Conservation (phyloP, 2,113 vertebrate genomes). For the Urocitellus parryii region DNA sequence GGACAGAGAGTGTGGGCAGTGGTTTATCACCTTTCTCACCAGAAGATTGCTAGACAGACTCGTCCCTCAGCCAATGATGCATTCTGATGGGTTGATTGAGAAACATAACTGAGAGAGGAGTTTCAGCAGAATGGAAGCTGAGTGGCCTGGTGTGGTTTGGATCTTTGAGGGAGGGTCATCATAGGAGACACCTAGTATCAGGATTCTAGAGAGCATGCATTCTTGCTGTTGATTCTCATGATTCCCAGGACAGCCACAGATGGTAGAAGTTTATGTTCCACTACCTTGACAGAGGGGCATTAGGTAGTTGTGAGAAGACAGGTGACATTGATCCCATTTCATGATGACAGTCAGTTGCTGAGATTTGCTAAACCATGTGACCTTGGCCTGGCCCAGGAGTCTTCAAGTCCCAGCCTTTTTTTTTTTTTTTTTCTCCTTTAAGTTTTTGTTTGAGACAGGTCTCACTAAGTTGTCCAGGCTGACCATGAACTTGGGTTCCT, state of each 20-base stretch:
- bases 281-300: background rate
- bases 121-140: background rate
- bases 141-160: background rate
- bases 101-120: background rate
- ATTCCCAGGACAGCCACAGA: background rate
- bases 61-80: background rate
- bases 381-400: background rate
- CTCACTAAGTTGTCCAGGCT: background rate
- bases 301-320: background rate
- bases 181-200: fast-evolving
- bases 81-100: background rate
- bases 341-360: background rate
- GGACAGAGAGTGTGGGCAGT: background rate
- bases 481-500: background rate
- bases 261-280: background rate
- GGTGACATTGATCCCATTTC: background rate
- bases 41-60: background rate
- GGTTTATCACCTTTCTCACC: background rate
- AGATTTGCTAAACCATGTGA: background rate
- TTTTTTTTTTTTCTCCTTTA: background rate
- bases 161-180: background rate
- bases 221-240: background rate
- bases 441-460: background rate
- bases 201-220: fast-evolving
- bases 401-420: too few relatives aligned